Base-by-base conservation (phyloP, 2,888 invertebrate species). In the Protophormia terraenovae region DNA sequence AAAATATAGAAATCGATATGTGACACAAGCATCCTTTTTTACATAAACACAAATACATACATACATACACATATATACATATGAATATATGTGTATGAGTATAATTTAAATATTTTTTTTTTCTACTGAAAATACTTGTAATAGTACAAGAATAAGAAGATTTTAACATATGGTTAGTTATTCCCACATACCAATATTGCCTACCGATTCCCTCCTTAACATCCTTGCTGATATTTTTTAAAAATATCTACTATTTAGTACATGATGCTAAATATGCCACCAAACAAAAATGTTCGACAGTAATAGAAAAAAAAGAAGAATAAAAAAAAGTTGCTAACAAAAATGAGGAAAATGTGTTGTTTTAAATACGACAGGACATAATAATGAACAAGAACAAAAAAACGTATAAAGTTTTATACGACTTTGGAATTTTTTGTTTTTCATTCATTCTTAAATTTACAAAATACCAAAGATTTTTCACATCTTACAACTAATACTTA, bases 1-100 rank as follows among this genome's bases (percentile, higher is more conserved):
- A 32, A 82, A 81, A 29, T 45, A 53, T 45, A 78, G 50, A 85
- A 85, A 85, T 85, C 85, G 81, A 85, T 85, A 85, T 85, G 81
- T 78, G 73, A 72, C 76, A 77, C 80, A 76, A 69, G 62, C 60
- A 75, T 71, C 58, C 45, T 47, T 76, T 64, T 60, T 22, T 19
- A 10, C 4, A 38, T 19, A 47, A 4, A 41, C 41, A 35, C 4
- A 29, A 19, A 66, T 12, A 66, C 27, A 29, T 24, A 47, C 35
- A 47, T 29, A 29, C 35, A 53, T 55, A 55, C 53, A 41, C 10
- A 62, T 29, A 22, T 41, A 19, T 27, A 50, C 1, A 27, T 19
- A 38, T 14, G n/a, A 16, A 19, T 35, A 32, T 69, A 19, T 27
- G 35, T 35, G n/a, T 45, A 14, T 38, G 6, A 19, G 35, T 6